phyloP scores from a whole-genome alignment of 2,113 vertebrate species.

The Elachura formosa region DNA sequence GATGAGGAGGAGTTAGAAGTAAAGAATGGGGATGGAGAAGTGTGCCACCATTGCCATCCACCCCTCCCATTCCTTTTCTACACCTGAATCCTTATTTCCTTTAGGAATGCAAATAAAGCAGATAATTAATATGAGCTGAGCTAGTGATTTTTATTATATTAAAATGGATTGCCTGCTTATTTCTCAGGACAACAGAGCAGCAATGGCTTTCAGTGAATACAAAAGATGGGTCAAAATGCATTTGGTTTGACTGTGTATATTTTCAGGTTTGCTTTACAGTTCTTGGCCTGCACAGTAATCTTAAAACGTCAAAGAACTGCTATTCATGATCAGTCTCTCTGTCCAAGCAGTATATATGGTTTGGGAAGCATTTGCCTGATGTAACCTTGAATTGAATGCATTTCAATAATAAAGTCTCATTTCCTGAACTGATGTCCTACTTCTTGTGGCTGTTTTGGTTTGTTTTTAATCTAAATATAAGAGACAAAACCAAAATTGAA shows the following conservation, averaged over 20 bases:
- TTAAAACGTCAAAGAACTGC: not conserved
- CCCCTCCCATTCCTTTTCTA: not conserved
- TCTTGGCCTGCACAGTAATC: not conserved
- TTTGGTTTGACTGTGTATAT: not conserved
- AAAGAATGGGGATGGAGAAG: not conserved
- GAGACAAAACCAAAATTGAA: not conserved
- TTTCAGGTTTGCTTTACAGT: not conserved
- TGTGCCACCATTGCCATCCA: not conserved
- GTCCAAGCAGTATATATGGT: not conserved
- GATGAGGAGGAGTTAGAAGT: not conserved
- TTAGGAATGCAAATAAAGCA: not conserved
- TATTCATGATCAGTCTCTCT: not conserved
- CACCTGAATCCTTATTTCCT: not conserved
- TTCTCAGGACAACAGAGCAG: not conserved
- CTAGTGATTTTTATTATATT: not conserved
- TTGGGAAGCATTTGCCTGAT: not conserved
- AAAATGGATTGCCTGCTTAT: not conserved
- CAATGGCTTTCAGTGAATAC: not conserved
- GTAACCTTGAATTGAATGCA: not conserved
- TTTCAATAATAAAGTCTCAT: not conserved
- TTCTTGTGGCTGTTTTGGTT: not conserved
- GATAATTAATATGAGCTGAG: not conserved
- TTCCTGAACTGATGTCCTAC: not conserved
- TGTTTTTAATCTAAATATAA: not conserved
- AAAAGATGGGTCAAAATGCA: not conserved